Evolutionary conservation across 1,140 invertebrate species (phyloP).

Genomic region (Drosophila triauraria): DNA sequence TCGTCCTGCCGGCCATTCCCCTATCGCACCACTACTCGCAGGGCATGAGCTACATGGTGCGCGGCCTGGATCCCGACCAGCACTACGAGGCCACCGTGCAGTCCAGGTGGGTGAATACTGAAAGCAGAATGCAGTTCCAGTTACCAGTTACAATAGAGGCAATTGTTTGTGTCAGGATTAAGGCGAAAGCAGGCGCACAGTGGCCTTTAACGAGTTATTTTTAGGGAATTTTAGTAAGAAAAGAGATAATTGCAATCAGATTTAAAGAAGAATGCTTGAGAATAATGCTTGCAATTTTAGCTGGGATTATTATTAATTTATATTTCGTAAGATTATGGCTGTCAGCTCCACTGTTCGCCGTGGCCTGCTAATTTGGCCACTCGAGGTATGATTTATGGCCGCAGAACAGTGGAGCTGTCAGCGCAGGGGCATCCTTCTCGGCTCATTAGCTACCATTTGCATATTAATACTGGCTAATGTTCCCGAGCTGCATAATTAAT

Average conservation of each 20-base stretch:
- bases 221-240: no score
- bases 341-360: neutral
- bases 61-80: conserved; percentile 86
- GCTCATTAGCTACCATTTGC: conserved; percentile 59
- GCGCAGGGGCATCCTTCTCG: conserved; percentile 1
- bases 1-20: conserved; percentile 87
- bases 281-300: neutral
- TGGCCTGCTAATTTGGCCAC: conserved; percentile 18
- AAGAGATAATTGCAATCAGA: neutral
- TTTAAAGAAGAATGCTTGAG: no score
- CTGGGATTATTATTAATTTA: neutral
- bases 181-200: neutral
- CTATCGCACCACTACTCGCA: conserved; percentile 85
- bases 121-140: neutral
- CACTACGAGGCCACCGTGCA: conserved; percentile 88
- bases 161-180: neutral
- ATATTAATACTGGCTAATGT: conserved; percentile 65
- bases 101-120: conserved; percentile 84
- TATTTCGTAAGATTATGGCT: neutral
- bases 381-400: conserved; percentile 36
- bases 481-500: conserved; percentile 55
- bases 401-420: conserved; percentile 3
- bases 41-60: conserved; percentile 87
- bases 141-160: conserved; percentile 4
- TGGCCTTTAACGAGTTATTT: neutral